Evolutionary conservation across 2,888 invertebrate species (phyloP).

Genomic region (Plebejus melissa): DNA sequence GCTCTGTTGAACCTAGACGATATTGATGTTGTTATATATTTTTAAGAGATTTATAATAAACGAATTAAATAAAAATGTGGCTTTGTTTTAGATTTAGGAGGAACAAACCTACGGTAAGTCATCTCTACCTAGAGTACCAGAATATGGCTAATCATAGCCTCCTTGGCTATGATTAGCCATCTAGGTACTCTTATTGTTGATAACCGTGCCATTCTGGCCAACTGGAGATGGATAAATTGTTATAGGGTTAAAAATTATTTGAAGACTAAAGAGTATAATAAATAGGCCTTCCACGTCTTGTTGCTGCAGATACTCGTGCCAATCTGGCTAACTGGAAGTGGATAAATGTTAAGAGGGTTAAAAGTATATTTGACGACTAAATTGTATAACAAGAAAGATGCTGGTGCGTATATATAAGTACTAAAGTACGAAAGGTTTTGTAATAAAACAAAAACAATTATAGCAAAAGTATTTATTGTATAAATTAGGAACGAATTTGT

Average conservation of each 20-base stretch:
- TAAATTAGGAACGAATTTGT: slow-evolving; percentile 24
- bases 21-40: slow-evolving; percentile 34
- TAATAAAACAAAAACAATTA: background rate
- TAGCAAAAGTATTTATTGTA: slow-evolving; percentile 22
- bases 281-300: no score
- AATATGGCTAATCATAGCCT: no score
- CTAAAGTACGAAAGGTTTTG: background rate
- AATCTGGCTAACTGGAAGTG: background rate
- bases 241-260: no score
- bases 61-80: slow-evolving; percentile 15
- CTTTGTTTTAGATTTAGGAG: background rate
- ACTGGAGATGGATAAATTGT: background rate
- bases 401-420: no score
- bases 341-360: background rate
- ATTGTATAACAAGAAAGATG: no score
- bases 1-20: slow-evolving; percentile 22
- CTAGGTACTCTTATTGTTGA: background rate
- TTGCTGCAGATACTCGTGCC: background rate
- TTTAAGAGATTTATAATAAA: slow-evolving; percentile 33
- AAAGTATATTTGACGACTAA: no score
- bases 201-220: background rate
- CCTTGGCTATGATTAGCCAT: background rate
- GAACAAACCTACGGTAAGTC: background rate
- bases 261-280: no score
- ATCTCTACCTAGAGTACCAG: no score